These are phyloP conservation scores for Bujurquina vittata DNA, from an alignment of 2,113 vertebrate genomes.

Conservation along the genomic window DNA sequence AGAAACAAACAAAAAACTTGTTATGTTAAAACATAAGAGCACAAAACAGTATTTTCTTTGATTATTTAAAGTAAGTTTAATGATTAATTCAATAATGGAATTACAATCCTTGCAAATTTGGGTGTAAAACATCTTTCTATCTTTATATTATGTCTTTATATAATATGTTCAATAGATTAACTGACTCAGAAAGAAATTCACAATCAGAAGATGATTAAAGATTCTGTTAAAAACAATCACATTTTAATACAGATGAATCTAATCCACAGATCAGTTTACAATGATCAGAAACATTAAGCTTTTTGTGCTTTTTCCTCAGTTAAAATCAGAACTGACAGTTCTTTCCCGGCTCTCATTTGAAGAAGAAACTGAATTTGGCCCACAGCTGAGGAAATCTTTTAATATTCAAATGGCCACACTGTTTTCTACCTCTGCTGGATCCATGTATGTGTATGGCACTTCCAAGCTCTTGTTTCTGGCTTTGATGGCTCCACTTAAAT, in stretches of 20 bases:
- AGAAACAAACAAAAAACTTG: too few species aligned
- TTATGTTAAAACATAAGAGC: too few species aligned
- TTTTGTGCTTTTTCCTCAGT: background rate
- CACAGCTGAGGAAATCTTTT: background rate
- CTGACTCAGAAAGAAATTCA: too few species aligned
- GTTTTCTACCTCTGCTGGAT: constrained; percentile 53
- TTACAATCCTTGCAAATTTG: too few species aligned
- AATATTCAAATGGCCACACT: constrained; percentile 58
- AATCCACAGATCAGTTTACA: background rate
- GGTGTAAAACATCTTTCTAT: background rate
- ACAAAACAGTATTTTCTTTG: too few species aligned
- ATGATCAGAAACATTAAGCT: background rate
- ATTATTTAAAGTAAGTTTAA: too few species aligned
- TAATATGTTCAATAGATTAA: too few species aligned
- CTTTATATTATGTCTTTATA: too few species aligned
- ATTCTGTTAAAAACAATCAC: background rate
- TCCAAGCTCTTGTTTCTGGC: constrained; percentile 45
- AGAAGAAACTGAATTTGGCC: background rate
- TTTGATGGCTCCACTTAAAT: constrained; percentile 35
- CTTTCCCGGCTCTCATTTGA: background rate
- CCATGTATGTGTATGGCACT: constrained; percentile 61
- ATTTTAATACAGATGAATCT: background rate
- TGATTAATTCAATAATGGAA: too few species aligned
- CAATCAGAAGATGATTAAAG: background rate
- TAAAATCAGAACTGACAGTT: background rate